phyloP scores from a whole-genome alignment of 1,140 invertebrate species.

The Scylla paramamosain region DNA sequence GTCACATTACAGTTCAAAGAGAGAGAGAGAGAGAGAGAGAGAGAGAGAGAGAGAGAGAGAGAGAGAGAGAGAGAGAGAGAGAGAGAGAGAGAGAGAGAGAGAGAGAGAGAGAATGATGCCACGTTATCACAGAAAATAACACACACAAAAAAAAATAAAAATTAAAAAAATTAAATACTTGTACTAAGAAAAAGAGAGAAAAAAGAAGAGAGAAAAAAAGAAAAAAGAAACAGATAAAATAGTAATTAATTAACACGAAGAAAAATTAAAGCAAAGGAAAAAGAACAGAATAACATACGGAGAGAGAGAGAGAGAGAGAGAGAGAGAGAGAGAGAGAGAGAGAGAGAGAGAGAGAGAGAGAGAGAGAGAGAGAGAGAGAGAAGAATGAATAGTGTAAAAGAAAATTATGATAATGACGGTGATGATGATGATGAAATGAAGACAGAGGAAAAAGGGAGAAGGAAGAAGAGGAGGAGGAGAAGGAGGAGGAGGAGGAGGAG shows the following conservation, averaged over 20 bases:
- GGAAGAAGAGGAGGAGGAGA: neutral
- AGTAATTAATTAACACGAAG: no score
- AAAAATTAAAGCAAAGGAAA: no score
- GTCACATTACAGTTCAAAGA: no score
- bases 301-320: constrained; percentile 3
- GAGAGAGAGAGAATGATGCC: neutral
- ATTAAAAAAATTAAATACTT: no score
- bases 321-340: neutral
- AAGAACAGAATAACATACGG: no score
- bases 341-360: neutral
- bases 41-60: constrained; percentile 20
- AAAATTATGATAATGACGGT: neutral
- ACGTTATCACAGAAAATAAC: no score
- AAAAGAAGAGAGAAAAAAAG: no score
- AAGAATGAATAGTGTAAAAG: neutral
- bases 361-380: neutral
- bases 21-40: constrained; percentile 21
- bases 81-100: neutral
- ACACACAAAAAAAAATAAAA: no score
- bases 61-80: constrained; percentile 20
- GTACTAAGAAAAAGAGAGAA: no score
- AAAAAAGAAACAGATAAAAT: no score
- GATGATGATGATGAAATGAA: neutral
- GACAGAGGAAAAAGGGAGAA: neutral
- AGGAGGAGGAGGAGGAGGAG: neutral